Conservation (phyloP, 2,113 vertebrate genomes). For the Poeciliopsis retropinna region DNA sequence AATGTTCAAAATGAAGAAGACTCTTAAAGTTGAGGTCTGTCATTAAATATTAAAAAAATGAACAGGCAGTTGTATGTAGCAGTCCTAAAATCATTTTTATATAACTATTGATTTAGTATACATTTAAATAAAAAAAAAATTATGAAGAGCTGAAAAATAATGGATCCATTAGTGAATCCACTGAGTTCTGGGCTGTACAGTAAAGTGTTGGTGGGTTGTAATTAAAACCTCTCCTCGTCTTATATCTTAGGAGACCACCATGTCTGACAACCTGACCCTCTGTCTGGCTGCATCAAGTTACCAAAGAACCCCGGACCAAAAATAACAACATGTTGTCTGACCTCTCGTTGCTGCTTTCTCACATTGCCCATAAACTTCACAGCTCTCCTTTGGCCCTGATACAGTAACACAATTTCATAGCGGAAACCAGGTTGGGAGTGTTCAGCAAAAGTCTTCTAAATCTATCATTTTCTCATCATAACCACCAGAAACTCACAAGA, state of each 20-base stretch:
- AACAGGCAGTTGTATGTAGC: not conserved
- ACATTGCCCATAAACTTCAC: slow-evolving; percentile 70
- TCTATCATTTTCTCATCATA: slow-evolving; percentile 39
- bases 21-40: not conserved
- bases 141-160: not conserved
- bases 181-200: not conserved
- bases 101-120: not conserved
- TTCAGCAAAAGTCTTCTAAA: slow-evolving; percentile 16
- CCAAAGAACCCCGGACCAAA: slow-evolving; percentile 65
- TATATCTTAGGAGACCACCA: slow-evolving; percentile 18
- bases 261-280: slow-evolving; percentile 10
- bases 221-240: slow-evolving; percentile 5
- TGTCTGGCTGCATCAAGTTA: slow-evolving; percentile 52
- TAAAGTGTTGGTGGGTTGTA: not conserved
- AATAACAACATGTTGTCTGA: slow-evolving; percentile 67
- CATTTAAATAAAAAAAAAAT: not conserved
- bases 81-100: not conserved
- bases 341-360: slow-evolving; percentile 64
- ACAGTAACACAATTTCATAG: slow-evolving; percentile 28
- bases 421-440: slow-evolving; percentile 9
- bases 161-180: not conserved
- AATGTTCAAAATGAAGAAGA: not conserved
- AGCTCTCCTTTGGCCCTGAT: slow-evolving; percentile 47
- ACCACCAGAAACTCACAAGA: slow-evolving; percentile 39
- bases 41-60: not conserved